A percentile compares a stretch with the other conserved stretches of the same genome.
These are phyloP conservation scores for Sylvietta virens DNA, from an alignment of 2,113 vertebrate species.

Conservation along the genomic window DNA sequence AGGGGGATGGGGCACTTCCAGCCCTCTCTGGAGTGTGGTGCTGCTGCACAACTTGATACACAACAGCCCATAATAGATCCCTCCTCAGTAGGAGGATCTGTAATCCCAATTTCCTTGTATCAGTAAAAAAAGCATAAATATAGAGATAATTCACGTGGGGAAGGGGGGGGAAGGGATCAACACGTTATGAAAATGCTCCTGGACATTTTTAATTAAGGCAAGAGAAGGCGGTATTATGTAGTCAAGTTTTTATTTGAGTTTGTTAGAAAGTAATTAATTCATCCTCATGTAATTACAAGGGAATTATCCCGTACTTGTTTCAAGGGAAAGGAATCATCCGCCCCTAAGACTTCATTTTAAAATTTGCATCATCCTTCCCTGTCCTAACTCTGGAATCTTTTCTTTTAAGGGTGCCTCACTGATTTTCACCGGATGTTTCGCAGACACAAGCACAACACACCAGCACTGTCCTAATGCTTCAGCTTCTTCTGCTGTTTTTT, in stretches of 20 bases:
- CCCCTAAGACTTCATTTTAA: conserved; percentile 16
- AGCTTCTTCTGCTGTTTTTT: neutral
- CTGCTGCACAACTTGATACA: neutral
- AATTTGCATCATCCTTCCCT: neutral
- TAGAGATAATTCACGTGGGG: neutral
- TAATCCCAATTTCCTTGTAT: neutral
- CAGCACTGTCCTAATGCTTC: neutral
- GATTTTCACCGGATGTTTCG: neutral
- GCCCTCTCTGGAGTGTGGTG: neutral
- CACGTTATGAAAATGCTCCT: neutral
- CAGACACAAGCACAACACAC: neutral
- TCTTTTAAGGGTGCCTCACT: neutral
- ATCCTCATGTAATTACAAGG: conserved; percentile 14
- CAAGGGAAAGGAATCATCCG: conserved; percentile 11
- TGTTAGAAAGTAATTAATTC: conserved; percentile 58
- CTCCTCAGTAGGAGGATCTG: neutral
- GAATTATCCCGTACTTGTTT: conserved; percentile 11
- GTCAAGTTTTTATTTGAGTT: conserved; percentile 21
- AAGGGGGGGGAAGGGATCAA: neutral
- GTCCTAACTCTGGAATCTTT: neutral
- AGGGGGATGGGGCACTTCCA: neutral
- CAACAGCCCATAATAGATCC: neutral
- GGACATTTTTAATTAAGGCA: conserved; percentile 25
- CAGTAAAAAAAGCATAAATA: neutral
- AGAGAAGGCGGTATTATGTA: neutral